Percentiles rank a stretch among this genome's conserved stretches.
phyloP scores from a whole-genome alignment of 1,140 invertebrate genomes.

The Triops cancriformis region DNA sequence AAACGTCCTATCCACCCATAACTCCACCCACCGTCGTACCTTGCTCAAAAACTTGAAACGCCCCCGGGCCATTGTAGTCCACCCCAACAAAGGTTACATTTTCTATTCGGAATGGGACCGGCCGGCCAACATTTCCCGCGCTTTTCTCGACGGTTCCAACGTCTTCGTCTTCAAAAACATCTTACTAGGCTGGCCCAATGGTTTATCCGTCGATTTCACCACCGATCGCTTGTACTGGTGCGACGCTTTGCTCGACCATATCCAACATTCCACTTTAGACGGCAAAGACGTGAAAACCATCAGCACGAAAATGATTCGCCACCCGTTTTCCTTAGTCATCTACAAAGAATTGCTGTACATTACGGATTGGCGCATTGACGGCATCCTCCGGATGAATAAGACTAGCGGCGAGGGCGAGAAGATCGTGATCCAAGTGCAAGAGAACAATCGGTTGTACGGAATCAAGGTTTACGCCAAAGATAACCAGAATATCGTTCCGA shows the following conservation, averaged over 20 bases:
- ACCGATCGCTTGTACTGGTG: conserved; percentile 88
- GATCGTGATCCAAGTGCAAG: conserved; percentile 74
- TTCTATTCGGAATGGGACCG: conserved; percentile 96
- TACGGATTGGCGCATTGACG: conserved; percentile 93
- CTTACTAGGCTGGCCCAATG: conserved; percentile 92
- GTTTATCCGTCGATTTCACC: conserved; percentile 81
- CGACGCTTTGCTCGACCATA: conserved; percentile 87
- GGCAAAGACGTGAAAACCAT: conserved; percentile 87
- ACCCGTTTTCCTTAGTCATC: conserved; percentile 94
- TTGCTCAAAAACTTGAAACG: conserved; percentile 79
- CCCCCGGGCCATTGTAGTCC: conserved; percentile 88
- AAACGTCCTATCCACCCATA: conserved; percentile 81
- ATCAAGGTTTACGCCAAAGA: conserved; percentile 77
- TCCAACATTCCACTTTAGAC: conserved; percentile 89
- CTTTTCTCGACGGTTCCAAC: conserved; percentile 76
- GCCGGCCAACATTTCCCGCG: conserved; percentile 88
- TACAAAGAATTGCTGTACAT: conserved; percentile 92
- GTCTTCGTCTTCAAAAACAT: conserved; percentile 82
- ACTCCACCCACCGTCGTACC: conserved; percentile 72
- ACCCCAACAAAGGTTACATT: conserved; percentile 86
- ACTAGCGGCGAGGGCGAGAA: conserved; percentile 74
- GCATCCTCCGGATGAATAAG: conserved; percentile 86
- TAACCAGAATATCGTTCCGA: conserved; percentile 58
- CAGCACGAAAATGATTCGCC: conserved; percentile 75
- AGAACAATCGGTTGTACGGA: conserved; percentile 73